Percentiles rank a stretch among this genome's conserved stretches.
phyloP scores from a whole-genome alignment of 2,797 vertebrate species.

The Brachyalestes nurse region DNA sequence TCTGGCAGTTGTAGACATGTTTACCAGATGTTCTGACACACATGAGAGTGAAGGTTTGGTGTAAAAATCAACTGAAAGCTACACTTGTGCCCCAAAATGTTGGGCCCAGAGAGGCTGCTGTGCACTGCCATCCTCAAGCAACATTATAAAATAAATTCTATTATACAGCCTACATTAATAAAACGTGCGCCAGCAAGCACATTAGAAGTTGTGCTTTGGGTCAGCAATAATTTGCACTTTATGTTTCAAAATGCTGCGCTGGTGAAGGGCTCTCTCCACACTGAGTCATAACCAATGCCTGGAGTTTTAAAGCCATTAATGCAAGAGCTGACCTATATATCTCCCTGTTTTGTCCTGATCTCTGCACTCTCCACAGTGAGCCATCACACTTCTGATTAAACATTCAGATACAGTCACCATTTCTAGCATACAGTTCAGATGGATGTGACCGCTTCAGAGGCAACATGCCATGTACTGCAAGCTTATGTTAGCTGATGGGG shows the following conservation, averaged over 20 bases:
- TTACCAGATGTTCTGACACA: no score
- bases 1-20: no score
- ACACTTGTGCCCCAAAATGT: no score
- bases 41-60: no score
- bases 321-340: slow-evolving; percentile 35
- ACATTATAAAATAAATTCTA: not conserved
- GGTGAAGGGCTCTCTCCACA: not conserved
- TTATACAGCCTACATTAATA: not conserved
- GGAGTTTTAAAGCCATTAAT: slow-evolving; percentile 15
- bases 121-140: no score
- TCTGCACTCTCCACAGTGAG: slow-evolving; percentile 1
- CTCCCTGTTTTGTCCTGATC: slow-evolving; percentile 7
- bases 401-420: slow-evolving; percentile 15
- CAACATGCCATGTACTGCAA: not conserved
- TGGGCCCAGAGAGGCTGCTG: no score
- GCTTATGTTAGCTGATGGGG: not conserved
- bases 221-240: not conserved
- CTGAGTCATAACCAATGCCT: slow-evolving; percentile 1
- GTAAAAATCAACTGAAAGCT: no score
- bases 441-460: not conserved
- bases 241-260: not conserved
- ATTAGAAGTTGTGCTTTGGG: not conserved
- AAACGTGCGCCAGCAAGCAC: not conserved
- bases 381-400: slow-evolving; percentile 23
- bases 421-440: not conserved